Base-by-base conservation (phyloP, 1,140 invertebrate genomes). In the Samia ricini region DNA sequence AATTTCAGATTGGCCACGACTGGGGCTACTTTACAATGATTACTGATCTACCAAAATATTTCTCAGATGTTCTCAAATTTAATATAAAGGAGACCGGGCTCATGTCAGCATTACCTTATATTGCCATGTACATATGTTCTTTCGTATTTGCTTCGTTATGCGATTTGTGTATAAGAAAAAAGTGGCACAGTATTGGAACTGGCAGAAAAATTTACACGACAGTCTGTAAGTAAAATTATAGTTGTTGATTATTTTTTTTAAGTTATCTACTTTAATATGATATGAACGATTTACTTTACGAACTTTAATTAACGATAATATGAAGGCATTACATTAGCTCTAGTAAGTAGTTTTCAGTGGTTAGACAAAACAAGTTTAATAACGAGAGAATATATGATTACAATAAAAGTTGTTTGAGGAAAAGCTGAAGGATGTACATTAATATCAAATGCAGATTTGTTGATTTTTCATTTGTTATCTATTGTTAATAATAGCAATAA, bases 11-110 rank as follows among this genome's bases (percentile, higher is more conserved):
- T 92, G 96, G 96, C 8, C 96, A 98, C 86, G 97, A 98, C 87
- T 98, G 97, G 96, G 96, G 96, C 20, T 97, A 97, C 80, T 98
- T 98, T 76, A 98, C 97, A 7, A 95, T 98, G 92, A 94, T 98
- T 1, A 98, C 96, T 2, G 95, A 97, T 82, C 89, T 99, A 2
- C 98, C 98, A 2, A 96, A 96, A 92, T 99, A 98, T 83, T 96
- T 99, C 93, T 94, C 94, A 52, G 94, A 95, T 74, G 95, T 98
- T 2, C 90, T 98, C 1, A 93, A 96, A 69, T 97, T 96, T 82
- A 93, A 96, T 65, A 95, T 98, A 57, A 93, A 93, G 74, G 89
- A 93, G 76, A 95, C 95, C 59, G 94, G 94, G 2, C 79, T 94
- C 0, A 92, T 94, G 75, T 94, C 94, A 0, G 93, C 94, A 0